A percentile compares a stretch with the other conserved stretches of the same genome.
phyloP scores from a whole-genome alignment of 2,888 invertebrate species.

The Parnassius apollo region DNA sequence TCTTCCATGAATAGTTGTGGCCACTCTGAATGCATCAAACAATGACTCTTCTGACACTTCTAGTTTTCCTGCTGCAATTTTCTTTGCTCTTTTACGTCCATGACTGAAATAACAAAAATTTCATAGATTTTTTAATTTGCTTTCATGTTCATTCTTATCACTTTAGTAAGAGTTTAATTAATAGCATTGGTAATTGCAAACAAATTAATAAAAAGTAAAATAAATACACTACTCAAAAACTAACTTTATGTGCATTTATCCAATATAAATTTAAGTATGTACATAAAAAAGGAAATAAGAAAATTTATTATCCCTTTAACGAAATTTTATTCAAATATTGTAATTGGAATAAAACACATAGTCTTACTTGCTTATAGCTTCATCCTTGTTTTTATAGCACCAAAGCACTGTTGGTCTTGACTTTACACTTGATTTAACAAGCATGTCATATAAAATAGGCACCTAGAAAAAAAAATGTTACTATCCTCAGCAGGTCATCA shows the following conservation, averaged over 20 bases:
- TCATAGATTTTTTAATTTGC: no score
- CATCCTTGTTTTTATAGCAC: constrained; percentile 98
- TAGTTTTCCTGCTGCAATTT: constrained; percentile 92
- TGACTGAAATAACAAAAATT: constrained; percentile 80
- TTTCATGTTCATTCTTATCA: no score
- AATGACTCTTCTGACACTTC: constrained; percentile 97
- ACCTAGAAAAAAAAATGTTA: constrained; percentile 81
- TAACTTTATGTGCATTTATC: no score
- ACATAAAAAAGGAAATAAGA: no score
- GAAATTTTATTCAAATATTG: no score
- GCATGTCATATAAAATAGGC: constrained; percentile 97
- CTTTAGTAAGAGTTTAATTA: no score
- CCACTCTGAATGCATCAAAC: constrained; percentile 97
- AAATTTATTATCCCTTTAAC: no score
- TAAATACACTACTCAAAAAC: no score
- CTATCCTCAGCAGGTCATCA: no score
- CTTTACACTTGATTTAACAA: constrained; percentile 96
- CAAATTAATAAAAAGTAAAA: neutral
- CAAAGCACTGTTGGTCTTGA: constrained; percentile 96
- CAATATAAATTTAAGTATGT: no score
- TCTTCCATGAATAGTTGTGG: constrained; percentile 97
- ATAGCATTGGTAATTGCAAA: no score
- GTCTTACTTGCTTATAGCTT: constrained; percentile 90
- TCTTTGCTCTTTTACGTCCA: constrained; percentile 96
- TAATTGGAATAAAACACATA: neutral